Evolutionary conservation across 1,140 invertebrate genomes (phyloP), one percentile per base, ranked within the genome.

Genomic region (Leptoteleia sp.): DNA sequence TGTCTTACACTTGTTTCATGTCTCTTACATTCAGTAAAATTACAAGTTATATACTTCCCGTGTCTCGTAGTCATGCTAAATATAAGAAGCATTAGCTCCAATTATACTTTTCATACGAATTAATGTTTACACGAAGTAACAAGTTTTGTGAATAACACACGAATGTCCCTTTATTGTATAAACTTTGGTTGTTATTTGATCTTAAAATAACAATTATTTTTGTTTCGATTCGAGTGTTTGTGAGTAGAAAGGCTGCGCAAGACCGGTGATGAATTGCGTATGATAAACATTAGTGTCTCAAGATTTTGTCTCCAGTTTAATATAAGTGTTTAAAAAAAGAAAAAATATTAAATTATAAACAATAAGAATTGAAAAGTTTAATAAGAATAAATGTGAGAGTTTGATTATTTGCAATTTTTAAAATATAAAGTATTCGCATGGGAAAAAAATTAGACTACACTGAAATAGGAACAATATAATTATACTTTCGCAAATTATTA

Each of bases 21-120:
- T 48, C 35, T 70, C 65, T 38, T 59, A 47, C 59, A 54, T 67
- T 61, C 61, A 67, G 48, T 54, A 59, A 71, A 57, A 71, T 59
- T 71, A 64, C 65, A 52, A 78, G 59, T 64, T 77, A 77, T 55
- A 76, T 64, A 62, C 19, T 57, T 57, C 1, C 48, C 47, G 31
- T 17, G 12, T 16, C 48, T 64, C 27, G 48, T n/a, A 52, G 16
- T 64, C 35, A 38, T 22, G 40, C 55, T 76, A 71, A 71, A 78
- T 76, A 52, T 68, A 68, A 76, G 64, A 68, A 68, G 62, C 72
- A 55, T 68, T 76, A 68, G 33, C 40, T 68, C 35, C 47, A 76
- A 68, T 68, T 76, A 68, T 55, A 75, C 43, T 57, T 73, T 55
- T 55, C 42, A 42, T 42, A 15, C 42, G 59, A 64, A 73, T 42